These are phyloP conservation scores for Hypotaenidia philippensis DNA, from an alignment of 2,797 vertebrate genomes.

Conservation along the genomic window DNA sequence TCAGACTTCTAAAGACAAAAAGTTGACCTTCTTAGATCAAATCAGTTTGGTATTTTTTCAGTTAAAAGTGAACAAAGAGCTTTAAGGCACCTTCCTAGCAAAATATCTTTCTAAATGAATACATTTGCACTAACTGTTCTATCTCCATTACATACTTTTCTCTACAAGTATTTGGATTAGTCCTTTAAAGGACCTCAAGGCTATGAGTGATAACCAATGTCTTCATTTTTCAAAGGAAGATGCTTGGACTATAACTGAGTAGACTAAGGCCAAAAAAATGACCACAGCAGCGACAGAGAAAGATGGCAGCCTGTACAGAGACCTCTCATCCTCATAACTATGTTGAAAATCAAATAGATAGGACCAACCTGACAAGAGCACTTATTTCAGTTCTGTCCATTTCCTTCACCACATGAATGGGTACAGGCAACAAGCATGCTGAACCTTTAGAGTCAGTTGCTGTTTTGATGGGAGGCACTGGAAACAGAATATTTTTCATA, in stretches of 20 bases:
- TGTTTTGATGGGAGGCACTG: constrained; percentile 61
- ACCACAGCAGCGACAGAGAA: not conserved
- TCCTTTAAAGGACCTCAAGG: not conserved
- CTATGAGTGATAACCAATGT: not conserved
- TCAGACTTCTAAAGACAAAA: not conserved
- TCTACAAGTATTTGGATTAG: not conserved
- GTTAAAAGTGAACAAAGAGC: not conserved
- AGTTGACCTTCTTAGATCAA: not conserved
- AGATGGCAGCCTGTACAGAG: not conserved
- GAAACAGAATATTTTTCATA: constrained; percentile 69
- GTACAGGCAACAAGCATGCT: not conserved
- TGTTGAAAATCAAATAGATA: not conserved
- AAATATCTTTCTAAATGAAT: not conserved
- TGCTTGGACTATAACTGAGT: not conserved
- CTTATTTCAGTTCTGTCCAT: constrained; percentile 38
- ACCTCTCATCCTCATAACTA: not conserved
- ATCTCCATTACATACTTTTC: not conserved
- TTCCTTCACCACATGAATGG: constrained; percentile 47
- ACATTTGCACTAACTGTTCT: not conserved
- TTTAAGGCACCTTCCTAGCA: not conserved
- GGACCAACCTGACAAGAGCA: constrained; percentile 58
- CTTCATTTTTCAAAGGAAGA: not conserved
- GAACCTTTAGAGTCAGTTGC: not conserved
- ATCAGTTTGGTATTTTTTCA: not conserved
- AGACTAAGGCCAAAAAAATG: not conserved